A percentile compares a stretch with the other conserved stretches of the same genome.
These are phyloP conservation scores for Cyprinodon tularosa DNA, from an alignment of 2,113 vertebrate genomes.

Conservation along the genomic window DNA sequence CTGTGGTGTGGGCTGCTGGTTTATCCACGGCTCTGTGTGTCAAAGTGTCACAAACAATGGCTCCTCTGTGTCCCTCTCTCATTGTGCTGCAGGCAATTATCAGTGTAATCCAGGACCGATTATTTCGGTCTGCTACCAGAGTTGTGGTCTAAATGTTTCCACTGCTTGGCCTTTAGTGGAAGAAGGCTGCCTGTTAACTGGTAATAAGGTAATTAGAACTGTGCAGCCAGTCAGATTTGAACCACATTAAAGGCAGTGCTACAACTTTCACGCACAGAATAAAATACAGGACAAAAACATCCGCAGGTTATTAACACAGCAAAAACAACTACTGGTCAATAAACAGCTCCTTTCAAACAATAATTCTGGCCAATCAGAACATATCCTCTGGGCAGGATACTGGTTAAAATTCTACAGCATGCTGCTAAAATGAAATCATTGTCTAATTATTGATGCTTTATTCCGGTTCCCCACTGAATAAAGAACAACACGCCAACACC, in stretches of 20 bases:
- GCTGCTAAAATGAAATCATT: too few relatives aligned
- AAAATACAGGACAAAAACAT: conserved; percentile 26
- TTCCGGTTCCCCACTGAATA: too few relatives aligned
- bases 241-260: conserved; percentile 31
- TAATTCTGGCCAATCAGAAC: conserved; percentile 15
- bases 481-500: too few relatives aligned
- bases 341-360: conserved; percentile 46
- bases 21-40: conserved; percentile 33
- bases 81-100: conserved; percentile 68
- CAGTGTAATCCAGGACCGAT: conserved; percentile 50
- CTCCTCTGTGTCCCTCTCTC: conserved; percentile 42
- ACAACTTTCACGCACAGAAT: conserved; percentile 7
- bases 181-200: conserved; percentile 45
- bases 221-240: conserved; percentile 38
- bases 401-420: too few relatives aligned
- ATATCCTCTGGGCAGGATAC: not conserved
- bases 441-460: too few relatives aligned
- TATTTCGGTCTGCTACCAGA: conserved; percentile 37
- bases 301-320: conserved; percentile 30
- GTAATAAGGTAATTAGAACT: conserved; percentile 62
- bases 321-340: conserved; percentile 29
- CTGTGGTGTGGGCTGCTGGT: conserved; percentile 44
- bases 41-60: conserved; percentile 68
- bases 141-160: conserved; percentile 41
- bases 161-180: conserved; percentile 29